Percentiles rank a stretch among this genome's conserved stretches.
These are phyloP conservation scores for Bicyclus anynana DNA, from an alignment of 1,140 invertebrate species.

Conservation along the genomic window DNA sequence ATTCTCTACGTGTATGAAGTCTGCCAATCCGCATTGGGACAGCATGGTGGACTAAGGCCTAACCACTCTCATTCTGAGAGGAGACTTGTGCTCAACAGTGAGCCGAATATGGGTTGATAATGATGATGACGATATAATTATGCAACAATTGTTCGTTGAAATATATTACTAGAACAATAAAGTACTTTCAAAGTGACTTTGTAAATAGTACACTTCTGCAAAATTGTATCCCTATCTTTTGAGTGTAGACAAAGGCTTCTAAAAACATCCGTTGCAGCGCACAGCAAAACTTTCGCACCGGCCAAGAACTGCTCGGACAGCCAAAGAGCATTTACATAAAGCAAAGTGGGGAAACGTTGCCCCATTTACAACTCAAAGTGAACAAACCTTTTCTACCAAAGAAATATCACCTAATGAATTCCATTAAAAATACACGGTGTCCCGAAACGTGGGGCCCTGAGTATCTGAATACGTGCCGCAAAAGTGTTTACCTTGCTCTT, in stretches of 20 bases:
- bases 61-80: too few species aligned
- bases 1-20: too few species aligned
- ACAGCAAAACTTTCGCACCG: background rate
- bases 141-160: too few species aligned
- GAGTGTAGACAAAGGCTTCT: background rate
- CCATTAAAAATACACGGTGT: slow-evolving; percentile 26
- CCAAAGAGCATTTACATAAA: slow-evolving; percentile 17
- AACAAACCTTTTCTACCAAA: slow-evolving; percentile 23
- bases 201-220: too few species aligned
- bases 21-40: too few species aligned
- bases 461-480: slow-evolving; percentile 7
- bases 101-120: too few species aligned
- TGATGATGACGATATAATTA: too few species aligned
- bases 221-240: too few species aligned
- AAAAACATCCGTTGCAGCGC: background rate
- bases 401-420: slow-evolving; percentile 37
- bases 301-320: slow-evolving; percentile 4
- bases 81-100: too few species aligned
- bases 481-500: slow-evolving; percentile 5
- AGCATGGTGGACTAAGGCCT: too few species aligned
- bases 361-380: slow-evolving; percentile 37
- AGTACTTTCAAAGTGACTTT: too few species aligned
- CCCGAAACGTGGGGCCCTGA: slow-evolving; percentile 18
- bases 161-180: too few species aligned
- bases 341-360: slow-evolving; percentile 14